Evolutionary conservation across 2,888 invertebrate species (phyloP).

Genomic region (Cataglyphis altisquamis): DNA sequence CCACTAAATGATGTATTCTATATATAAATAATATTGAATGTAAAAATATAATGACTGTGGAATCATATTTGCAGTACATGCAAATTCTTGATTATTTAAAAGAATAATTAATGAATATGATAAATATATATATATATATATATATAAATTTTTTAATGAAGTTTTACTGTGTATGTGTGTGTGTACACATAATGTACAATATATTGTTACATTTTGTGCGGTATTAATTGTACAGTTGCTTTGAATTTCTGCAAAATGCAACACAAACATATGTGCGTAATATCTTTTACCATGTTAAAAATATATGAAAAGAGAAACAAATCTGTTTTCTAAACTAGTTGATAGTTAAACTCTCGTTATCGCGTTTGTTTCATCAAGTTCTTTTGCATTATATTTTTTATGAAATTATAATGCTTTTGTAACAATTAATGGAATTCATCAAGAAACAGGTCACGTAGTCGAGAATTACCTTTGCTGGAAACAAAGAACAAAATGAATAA

Average conservation of each 20-base stretch:
- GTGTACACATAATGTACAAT: neutral
- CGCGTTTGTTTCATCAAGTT: neutral
- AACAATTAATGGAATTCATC: constrained; percentile 21
- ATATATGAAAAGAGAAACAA: neutral
- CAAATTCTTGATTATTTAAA: neutral
- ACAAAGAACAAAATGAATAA: constrained; percentile 32
- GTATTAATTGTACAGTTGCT: neutral
- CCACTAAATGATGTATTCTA: neutral
- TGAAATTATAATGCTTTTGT: constrained; percentile 30
- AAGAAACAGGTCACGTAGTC: constrained; percentile 30
- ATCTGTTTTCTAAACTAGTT: neutral
- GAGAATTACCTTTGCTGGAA: neutral
- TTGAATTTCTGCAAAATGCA: neutral
- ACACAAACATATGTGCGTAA: neutral
- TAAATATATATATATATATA: too few relatives aligned
- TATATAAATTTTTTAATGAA: neutral
- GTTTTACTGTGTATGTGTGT: too few relatives aligned
- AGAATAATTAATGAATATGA: neutral
- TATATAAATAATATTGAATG: neutral
- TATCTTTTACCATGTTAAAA: neutral
- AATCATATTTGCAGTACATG: neutral
- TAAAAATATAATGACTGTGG: constrained; percentile 1
- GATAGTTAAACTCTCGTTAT: neutral
- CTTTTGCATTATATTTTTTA: constrained; percentile 25
- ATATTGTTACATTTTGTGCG: neutral